phyloP scores from a whole-genome alignment of 1,140 invertebrate species.

The Caenorhabditis remanei region DNA sequence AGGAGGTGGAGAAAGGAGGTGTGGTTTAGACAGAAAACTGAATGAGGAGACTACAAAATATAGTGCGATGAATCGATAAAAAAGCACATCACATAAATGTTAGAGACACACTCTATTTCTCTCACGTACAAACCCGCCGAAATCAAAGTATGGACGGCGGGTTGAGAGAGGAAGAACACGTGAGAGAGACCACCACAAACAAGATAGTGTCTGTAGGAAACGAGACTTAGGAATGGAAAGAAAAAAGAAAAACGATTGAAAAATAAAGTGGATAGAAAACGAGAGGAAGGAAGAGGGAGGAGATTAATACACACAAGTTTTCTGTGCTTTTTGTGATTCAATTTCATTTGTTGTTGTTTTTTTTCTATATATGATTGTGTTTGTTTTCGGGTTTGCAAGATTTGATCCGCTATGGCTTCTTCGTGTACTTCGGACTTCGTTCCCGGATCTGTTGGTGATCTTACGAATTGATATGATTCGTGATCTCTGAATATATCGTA shows the following conservation, averaged over 20 bases:
- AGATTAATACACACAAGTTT: too few species aligned
- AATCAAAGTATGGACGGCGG: constrained; percentile 44
- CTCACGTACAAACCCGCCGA: not conserved
- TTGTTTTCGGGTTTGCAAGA: too few species aligned
- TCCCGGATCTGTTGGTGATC: not conserved
- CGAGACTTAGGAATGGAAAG: constrained; percentile 26
- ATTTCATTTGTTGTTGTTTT: not conserved
- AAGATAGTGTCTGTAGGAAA: not conserved
- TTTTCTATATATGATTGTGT: not conserved
- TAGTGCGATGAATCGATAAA: constrained; percentile 44
- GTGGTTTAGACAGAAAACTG: not conserved
- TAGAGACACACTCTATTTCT: not conserved
- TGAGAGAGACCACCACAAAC: constrained; percentile 33
- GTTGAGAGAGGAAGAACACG: constrained; percentile 24
- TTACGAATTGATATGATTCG: too few species aligned
- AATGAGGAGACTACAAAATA: constrained; percentile 21
- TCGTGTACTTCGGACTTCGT: not conserved
- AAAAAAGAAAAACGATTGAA: not conserved
- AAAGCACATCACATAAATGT: constrained; percentile 35
- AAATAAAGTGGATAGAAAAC: not conserved
- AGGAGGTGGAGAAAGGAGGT: constrained; percentile 39
- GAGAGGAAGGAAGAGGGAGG: too few species aligned
- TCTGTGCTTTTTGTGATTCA: constrained; percentile 18
- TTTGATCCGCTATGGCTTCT: not conserved
- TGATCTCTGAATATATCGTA: too few species aligned